These are phyloP conservation scores for Apostichopus japonicus DNA, from an alignment of 35 echinoderm and acorn worm species.

Conservation along the genomic window DNA sequence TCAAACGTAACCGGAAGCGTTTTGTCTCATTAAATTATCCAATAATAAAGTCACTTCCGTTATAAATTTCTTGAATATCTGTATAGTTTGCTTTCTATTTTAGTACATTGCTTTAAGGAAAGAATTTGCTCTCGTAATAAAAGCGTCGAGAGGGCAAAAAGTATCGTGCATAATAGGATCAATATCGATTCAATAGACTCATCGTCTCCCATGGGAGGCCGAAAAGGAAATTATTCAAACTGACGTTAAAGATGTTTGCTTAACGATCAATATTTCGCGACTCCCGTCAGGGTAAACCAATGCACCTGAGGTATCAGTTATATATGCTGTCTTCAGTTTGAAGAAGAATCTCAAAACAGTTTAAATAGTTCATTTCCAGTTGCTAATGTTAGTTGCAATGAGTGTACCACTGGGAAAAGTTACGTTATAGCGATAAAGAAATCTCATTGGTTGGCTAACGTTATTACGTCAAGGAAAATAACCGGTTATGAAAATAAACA, in stretches of 20 bases:
- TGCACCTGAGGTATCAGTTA: background rate
- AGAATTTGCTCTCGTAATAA: conserved; percentile 3
- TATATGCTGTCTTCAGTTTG: background rate
- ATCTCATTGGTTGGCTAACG: background rate
- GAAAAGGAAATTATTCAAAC: conserved; percentile 10
- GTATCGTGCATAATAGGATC: conserved; percentile 7
- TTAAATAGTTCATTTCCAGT: background rate
- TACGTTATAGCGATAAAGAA: background rate
- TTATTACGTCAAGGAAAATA: background rate
- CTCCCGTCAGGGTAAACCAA: background rate
- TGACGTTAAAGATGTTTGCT: conserved; percentile 19
- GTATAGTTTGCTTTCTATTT: background rate
- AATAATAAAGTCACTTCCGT: background rate
- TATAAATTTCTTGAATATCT: background rate
- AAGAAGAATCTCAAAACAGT: background rate
- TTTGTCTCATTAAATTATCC: background rate
- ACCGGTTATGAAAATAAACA: background rate
- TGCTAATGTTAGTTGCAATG: background rate
- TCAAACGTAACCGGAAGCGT: too few species aligned
- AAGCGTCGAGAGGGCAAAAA: background rate
- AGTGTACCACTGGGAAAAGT: background rate
- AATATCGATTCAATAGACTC: conserved; percentile 7
- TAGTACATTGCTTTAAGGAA: background rate
- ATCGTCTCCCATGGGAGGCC: conserved; percentile 5
- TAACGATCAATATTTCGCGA: background rate